Percentiles rank a stretch among this genome's conserved stretches.
Conservation (phyloP, 2,113 vertebrate genomes). For the Hylia prasina region DNA sequence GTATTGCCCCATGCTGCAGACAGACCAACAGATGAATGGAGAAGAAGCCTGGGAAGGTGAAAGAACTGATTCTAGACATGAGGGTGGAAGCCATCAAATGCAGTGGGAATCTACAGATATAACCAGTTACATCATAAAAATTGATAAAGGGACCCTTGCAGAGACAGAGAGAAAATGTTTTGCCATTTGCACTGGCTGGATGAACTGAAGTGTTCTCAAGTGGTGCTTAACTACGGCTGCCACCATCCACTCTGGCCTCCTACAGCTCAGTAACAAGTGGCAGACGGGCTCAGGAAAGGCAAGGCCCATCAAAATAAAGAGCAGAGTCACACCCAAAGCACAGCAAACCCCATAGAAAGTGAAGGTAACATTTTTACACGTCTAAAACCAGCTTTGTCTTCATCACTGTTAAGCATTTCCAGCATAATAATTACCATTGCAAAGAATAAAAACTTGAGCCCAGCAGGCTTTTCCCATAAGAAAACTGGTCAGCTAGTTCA, state of each 20-base stretch:
- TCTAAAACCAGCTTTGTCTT: background rate
- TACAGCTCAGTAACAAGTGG: background rate
- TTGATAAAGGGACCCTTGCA: background rate
- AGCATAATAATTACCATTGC: background rate
- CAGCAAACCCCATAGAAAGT: accelerated
- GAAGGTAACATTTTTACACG: background rate
- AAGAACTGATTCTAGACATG: background rate
- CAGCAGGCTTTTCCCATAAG: background rate
- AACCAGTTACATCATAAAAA: background rate
- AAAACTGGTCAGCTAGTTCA: constrained; percentile 20
- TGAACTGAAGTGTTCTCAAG: background rate
- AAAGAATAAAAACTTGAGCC: background rate
- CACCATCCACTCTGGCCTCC: background rate
- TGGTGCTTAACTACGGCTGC: background rate
- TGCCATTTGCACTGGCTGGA: background rate
- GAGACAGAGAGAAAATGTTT: background rate
- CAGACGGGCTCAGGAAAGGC: background rate
- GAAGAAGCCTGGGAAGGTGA: background rate
- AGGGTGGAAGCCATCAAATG: background rate
- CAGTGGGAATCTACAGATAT: background rate
- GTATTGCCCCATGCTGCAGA: background rate
- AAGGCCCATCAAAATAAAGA: background rate
- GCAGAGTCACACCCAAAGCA: background rate
- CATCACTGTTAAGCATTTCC: background rate
- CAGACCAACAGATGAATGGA: background rate